These are phyloP conservation scores for Leptinotarsa juncta DNA, from an alignment of 2,888 invertebrate genomes.

Conservation along the genomic window DNA sequence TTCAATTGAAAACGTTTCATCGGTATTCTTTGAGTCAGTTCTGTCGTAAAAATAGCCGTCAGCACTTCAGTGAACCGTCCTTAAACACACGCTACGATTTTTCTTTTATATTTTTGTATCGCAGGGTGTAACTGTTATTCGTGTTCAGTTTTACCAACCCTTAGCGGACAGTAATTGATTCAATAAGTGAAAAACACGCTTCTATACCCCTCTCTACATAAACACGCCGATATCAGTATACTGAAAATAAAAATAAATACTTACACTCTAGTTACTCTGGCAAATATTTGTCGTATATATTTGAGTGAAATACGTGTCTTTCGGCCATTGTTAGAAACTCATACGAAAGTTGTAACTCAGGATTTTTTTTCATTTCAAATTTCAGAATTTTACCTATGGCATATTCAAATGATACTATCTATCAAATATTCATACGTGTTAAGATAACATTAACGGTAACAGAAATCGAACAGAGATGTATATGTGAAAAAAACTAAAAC, in stretches of 20 bases:
- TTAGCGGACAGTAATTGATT: slow-evolving; percentile 66
- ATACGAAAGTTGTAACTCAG: neutral
- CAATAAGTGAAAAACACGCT: slow-evolving; percentile 66
- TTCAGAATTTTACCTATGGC: too few relatives aligned
- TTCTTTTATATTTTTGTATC: slow-evolving; percentile 49
- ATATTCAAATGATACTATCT: too few relatives aligned
- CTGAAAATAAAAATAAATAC: slow-evolving; percentile 59
- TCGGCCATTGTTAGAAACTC: neutral
- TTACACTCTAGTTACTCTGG: slow-evolving; percentile 24
- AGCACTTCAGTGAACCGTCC: slow-evolving; percentile 52
- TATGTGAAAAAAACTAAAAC: too few relatives aligned
- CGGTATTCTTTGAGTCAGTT: slow-evolving; percentile 35
- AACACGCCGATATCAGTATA: slow-evolving; percentile 60
- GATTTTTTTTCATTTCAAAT: neutral
- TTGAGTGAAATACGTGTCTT: neutral
- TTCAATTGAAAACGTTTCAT: slow-evolving; percentile 21
- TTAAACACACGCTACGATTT: slow-evolving; percentile 57
- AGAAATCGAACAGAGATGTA: too few relatives aligned
- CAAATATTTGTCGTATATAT: slow-evolving; percentile 23
- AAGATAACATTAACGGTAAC: too few relatives aligned
- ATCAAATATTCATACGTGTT: too few relatives aligned
- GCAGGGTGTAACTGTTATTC: slow-evolving; percentile 48
- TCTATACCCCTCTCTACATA: slow-evolving; percentile 50
- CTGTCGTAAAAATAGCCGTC: slow-evolving; percentile 57
- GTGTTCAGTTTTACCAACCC: slow-evolving; percentile 63